phyloP scores from a whole-genome alignment of 2,888 invertebrate species.

The Torymus texanus region DNA sequence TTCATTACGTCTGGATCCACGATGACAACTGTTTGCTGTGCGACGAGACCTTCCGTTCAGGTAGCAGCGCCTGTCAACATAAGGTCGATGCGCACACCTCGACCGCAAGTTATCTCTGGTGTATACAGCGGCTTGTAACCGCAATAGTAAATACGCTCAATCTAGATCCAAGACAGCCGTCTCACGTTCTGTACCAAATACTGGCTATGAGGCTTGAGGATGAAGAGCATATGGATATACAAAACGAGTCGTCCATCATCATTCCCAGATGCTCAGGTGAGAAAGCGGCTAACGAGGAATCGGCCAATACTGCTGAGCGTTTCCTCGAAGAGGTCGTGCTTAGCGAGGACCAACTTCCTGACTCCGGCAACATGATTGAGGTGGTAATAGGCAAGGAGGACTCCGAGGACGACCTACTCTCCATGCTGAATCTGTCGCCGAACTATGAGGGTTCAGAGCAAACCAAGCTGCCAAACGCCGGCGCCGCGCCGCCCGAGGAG shows the following conservation, averaged over 20 bases:
- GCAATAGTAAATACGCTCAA: slow-evolving; percentile 52
- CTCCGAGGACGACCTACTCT: slow-evolving; percentile 55
- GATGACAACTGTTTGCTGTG: slow-evolving; percentile 64
- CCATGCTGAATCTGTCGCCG: slow-evolving; percentile 54
- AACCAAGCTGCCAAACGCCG: slow-evolving; percentile 77
- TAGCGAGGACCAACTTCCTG: slow-evolving; percentile 56
- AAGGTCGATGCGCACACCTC: slow-evolving; percentile 62
- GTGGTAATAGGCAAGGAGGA: slow-evolving; percentile 56
- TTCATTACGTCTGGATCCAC: slow-evolving; percentile 62
- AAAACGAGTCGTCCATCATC: neutral
- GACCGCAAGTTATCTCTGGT: slow-evolving; percentile 63
- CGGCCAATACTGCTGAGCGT: slow-evolving; percentile 8
- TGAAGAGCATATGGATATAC: slow-evolving; percentile 10
- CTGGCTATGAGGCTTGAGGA: slow-evolving; percentile 40
- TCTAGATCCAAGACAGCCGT: slow-evolving; percentile 45
- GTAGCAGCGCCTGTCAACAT: slow-evolving; percentile 61
- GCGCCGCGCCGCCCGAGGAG: slow-evolving; percentile 74
- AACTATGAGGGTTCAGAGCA: slow-evolving; percentile 54
- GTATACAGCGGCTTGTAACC: slow-evolving; percentile 58
- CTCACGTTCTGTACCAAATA: slow-evolving; percentile 44
- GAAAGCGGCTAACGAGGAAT: slow-evolving; percentile 17
- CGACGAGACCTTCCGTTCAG: slow-evolving; percentile 59
- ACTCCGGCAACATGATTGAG: slow-evolving; percentile 56
- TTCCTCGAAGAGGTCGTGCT: slow-evolving; percentile 52
- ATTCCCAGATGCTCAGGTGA: neutral